A percentile compares a stretch with the other conserved stretches of the same genome.
phyloP scores from a whole-genome alignment of 2,888 invertebrate genomes.

The Hydraecia micacea region DNA sequence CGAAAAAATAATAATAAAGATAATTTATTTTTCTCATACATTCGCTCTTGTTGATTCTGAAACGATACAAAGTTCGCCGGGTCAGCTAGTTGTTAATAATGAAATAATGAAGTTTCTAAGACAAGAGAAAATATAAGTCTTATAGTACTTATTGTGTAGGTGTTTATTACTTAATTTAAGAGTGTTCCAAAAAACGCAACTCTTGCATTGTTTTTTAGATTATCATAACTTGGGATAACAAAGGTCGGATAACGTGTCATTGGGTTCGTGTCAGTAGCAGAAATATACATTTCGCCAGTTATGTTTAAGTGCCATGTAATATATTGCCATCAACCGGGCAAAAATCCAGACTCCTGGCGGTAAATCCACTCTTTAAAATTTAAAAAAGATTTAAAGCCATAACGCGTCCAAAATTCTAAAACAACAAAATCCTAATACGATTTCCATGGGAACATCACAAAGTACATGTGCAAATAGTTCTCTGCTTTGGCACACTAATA shows the following conservation, averaged over 20 bases:
- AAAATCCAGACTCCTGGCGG: neutral
- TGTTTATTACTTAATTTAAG: neutral
- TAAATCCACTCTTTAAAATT: neutral
- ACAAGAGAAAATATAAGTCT: neutral
- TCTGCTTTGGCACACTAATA: conserved; percentile 81
- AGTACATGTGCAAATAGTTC: conserved; percentile 81
- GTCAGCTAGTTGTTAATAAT: neutral
- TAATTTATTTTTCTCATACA: too few relatives aligned
- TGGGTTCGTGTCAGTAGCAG: too few relatives aligned
- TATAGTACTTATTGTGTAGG: neutral
- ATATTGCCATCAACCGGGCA: neutral
- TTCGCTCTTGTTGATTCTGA: too few relatives aligned
- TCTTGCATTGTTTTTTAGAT: neutral
- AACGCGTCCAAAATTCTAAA: conserved; percentile 66
- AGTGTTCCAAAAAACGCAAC: neutral
- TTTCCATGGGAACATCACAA: conserved; percentile 82
- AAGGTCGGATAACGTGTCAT: too few relatives aligned
- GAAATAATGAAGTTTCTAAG: neutral
- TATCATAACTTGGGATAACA: too few relatives aligned
- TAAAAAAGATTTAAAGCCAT: conserved; percentile 12
- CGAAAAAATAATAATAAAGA: too few relatives aligned
- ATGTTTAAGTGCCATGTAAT: neutral
- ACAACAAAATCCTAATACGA: conserved; percentile 81
- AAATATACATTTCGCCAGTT: neutral
- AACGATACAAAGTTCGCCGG: too few relatives aligned